Evolutionary conservation across 1,140 invertebrate genomes (phyloP), one percentile per base, ranked within the genome.

Genomic region (Dysdera silvatica): DNA sequence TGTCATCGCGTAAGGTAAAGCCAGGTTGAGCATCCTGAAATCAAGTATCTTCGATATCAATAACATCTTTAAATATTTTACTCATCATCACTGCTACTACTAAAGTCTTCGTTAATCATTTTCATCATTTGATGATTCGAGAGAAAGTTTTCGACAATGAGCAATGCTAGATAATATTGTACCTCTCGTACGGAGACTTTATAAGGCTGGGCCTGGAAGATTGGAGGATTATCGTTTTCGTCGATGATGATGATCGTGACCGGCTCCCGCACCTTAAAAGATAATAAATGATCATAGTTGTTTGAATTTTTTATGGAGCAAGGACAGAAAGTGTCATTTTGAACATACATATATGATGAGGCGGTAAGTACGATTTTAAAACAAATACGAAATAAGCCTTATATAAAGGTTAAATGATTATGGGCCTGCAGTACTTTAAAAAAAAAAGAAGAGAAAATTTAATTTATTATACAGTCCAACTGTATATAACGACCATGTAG

Each of bases 181-280:
- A 61, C 64, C 43, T 66, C 64, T 41, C 24, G 26, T 28, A 66
- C 43, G 10, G 33, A 51, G 6, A 48, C 29, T 29, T 61, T 33
- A 51, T 61, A 45, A 58, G 79, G 81, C 76, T 87, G 86, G 76
- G 86, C 83, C 76, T 84, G 80, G 76, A 92, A 92, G 58, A 82
- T 80, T 5, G 90, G 90, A 28, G 87, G 78, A 77, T 92, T 92
- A 70, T 95, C 91, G 73, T 95, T 94, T 69, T 88, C 86, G 72
- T 95, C 91, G 4, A 88, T 74, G 33, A 95, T 84, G 24, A 92
- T 89, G 41, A 92, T 85, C 45, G 85, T 86, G 20, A 89, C 83
- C 6, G 87, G 84, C 23, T 89, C 83, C 62, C 82, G 57, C 5
- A 67, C 61, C 63, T 65, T 16, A 59, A n/a, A 33, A 40, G 54